These are phyloP conservation scores for Subacronicta megacephala DNA, from an alignment of 2,888 invertebrate genomes.

Conservation along the genomic window DNA sequence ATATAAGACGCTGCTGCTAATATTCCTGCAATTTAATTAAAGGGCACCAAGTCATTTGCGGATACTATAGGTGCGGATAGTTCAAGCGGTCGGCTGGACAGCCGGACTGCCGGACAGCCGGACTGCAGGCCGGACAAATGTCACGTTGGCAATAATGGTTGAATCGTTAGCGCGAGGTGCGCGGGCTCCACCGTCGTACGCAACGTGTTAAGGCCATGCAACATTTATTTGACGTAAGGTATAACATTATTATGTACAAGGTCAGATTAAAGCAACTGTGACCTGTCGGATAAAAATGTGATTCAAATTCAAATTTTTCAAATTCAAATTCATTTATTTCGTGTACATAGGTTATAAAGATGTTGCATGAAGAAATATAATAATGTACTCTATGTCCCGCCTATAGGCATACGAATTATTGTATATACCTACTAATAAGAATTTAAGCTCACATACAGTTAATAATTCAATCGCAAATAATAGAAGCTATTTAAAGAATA, in stretches of 20 bases:
- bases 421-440: no score
- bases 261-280: neutral
- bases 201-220: conserved; percentile 20
- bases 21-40: neutral
- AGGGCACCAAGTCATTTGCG: neutral
- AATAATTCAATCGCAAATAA: no score
- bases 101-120: neutral
- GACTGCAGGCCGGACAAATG: conserved; percentile 28
- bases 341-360: no score
- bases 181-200: conserved; percentile 10
- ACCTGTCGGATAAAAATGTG: no score
- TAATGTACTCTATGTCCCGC: no score
- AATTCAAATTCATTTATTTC: no score
- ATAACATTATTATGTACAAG: neutral
- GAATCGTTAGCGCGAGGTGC: conserved; percentile 32
- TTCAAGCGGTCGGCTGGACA: neutral
- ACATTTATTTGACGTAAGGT: neutral
- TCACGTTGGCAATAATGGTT: conserved; percentile 39
- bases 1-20: neutral
- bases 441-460: no score
- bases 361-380: no score
- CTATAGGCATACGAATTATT: no score
- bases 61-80: neutral
- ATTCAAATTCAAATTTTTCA: no score
- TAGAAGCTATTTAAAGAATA: no score